Conservation (phyloP, 1,140 invertebrate genomes). For the Orchestia grillus region DNA sequence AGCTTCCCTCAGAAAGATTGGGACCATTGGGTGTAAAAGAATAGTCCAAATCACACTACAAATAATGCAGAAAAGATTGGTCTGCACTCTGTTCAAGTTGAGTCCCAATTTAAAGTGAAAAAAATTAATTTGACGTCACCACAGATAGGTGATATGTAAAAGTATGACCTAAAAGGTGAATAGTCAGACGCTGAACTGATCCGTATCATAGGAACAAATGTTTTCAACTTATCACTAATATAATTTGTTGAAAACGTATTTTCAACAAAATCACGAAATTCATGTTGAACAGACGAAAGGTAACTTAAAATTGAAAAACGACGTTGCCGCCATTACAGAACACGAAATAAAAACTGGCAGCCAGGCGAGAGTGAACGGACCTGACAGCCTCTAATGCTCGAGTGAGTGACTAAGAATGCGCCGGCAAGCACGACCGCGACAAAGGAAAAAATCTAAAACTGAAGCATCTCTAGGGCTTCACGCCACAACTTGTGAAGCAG, state of each 20-base stretch:
- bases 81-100: background rate
- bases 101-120: background rate
- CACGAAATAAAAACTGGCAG: background rate
- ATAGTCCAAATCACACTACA: background rate
- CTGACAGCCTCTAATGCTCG: background rate
- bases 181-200: background rate
- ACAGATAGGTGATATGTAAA: no score
- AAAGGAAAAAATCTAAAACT: background rate
- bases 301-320: background rate
- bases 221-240: background rate
- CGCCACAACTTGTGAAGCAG: background rate
- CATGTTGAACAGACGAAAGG: background rate
- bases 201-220: background rate
- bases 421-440: background rate
- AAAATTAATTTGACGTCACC: no score
- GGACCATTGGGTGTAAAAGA: background rate
- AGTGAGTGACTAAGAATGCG: background rate
- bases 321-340: background rate
- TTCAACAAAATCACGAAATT: background rate
- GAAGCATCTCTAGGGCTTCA: background rate
- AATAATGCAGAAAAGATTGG: background rate
- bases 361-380: background rate
- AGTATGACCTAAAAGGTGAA: no score
- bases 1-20: background rate
- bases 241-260: background rate